phyloP scores from a whole-genome alignment of 1,140 invertebrate genomes.

The Melipona quadrifasciata region DNA sequence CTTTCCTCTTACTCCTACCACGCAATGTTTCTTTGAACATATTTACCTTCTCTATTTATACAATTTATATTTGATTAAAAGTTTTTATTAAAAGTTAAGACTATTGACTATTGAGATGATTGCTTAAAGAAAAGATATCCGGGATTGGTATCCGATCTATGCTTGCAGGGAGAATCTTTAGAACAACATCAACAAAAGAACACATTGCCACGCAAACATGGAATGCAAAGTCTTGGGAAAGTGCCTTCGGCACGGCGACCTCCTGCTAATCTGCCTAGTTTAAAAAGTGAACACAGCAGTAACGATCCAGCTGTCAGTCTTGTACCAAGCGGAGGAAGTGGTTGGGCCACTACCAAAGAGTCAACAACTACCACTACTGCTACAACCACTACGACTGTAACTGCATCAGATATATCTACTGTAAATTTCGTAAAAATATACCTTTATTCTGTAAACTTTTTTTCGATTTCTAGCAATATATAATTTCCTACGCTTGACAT shows the following conservation, averaged over 20 bases:
- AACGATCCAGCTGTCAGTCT: slow-evolving; percentile 88
- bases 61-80: neutral
- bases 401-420: slow-evolving; percentile 73
- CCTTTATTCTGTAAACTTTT: neutral
- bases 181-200: slow-evolving; percentile 94
- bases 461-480: neutral
- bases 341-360: slow-evolving; percentile 86
- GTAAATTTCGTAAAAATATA: slow-evolving; percentile 61
- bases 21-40: neutral
- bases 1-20: neutral
- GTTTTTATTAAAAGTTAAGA: neutral
- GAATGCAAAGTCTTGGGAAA: slow-evolving; percentile 99
- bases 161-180: slow-evolving; percentile 90
- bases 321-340: slow-evolving; percentile 88
- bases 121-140: neutral
- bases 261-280: slow-evolving; percentile 97
- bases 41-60: neutral
- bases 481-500: neutral
- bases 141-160: slow-evolving; percentile 23
- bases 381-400: slow-evolving; percentile 76
- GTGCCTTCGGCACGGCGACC: slow-evolving; percentile 96
- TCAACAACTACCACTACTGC: slow-evolving; percentile 75
- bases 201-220: slow-evolving; percentile 96
- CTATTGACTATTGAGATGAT: neutral
- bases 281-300: slow-evolving; percentile 95